A percentile compares a stretch with the other conserved stretches of the same genome.
Conservation (phyloP, 2,113 vertebrate genomes). For the Drymodes brunneopygia region DNA sequence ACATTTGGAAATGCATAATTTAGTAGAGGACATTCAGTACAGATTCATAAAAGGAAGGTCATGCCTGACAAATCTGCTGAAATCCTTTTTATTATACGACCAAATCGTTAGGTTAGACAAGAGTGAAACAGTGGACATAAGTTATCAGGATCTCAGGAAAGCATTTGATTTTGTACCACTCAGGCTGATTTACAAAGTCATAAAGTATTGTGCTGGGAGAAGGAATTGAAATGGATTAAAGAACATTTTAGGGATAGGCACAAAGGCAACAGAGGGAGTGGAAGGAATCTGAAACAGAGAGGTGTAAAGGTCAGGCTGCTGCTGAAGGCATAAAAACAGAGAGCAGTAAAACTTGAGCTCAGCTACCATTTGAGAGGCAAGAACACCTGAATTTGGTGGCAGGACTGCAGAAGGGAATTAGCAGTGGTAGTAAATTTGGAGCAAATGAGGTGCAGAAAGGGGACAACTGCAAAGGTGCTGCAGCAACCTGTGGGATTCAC, state of each 20-base stretch:
- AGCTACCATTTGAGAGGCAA: not conserved
- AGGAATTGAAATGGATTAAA: conserved; percentile 41
- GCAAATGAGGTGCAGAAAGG: not conserved
- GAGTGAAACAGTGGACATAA: conserved; percentile 57
- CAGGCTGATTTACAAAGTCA: conserved; percentile 62
- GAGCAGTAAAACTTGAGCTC: not conserved
- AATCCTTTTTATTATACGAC: conserved; percentile 69
- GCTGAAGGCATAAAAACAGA: not conserved
- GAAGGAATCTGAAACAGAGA: not conserved
- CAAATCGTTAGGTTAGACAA: conserved; percentile 65
- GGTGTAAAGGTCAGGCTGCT: not conserved
- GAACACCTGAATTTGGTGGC: not conserved
- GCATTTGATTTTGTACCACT: conserved; percentile 63
- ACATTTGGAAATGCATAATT: conserved; percentile 70
- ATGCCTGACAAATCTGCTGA: conserved; percentile 70
- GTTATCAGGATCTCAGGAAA: conserved; percentile 62
- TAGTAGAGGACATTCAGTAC: conserved; percentile 65
- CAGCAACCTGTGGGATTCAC: not conserved
- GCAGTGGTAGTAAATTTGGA: not conserved
- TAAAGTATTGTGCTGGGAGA: conserved; percentile 17
- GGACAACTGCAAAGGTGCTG: not conserved
- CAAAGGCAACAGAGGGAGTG: not conserved
- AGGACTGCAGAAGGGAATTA: not conserved
- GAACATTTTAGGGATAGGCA: not conserved
- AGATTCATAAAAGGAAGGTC: conserved; percentile 71